phyloP scores from a whole-genome alignment of 2,888 invertebrate genomes.

The Ochlodes sylvanus region DNA sequence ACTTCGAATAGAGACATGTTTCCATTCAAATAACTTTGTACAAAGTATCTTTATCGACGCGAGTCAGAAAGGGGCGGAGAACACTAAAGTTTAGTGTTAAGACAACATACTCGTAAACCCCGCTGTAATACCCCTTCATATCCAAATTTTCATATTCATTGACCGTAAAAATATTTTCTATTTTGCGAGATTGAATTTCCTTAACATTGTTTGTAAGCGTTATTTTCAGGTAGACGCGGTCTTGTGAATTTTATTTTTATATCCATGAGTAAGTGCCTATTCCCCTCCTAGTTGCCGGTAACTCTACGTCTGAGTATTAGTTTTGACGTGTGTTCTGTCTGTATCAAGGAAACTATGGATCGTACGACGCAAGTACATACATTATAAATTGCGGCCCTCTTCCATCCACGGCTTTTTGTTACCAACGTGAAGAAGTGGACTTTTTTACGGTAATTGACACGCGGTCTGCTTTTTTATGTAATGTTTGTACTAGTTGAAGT shows the following conservation, averaged over 20 bases:
- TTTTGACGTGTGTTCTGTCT: constrained; percentile 1
- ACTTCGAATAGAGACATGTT: constrained; percentile 28
- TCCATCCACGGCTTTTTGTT: too few relatives aligned
- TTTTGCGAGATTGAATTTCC: constrained; percentile 80
- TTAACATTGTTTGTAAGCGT: constrained; percentile 77
- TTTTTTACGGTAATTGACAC: too few relatives aligned
- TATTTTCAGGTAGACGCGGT: constrained; percentile 57
- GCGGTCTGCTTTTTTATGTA: too few relatives aligned
- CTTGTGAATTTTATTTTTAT: constrained; percentile 66
- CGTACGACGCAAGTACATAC: too few relatives aligned
- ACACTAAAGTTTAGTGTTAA: constrained; percentile 57
- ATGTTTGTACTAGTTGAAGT: too few relatives aligned
- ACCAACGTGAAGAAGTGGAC: too few relatives aligned
- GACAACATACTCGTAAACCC: constrained; percentile 57
- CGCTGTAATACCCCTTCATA: constrained; percentile 54
- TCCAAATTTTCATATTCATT: constrained; percentile 79
- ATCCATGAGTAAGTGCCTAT: constrained; percentile 29
- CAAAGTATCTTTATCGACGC: constrained; percentile 30
- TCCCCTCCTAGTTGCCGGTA: neutral
- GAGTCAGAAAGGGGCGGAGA: constrained; percentile 37
- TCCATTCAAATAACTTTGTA: constrained; percentile 31
- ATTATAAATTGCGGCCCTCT: too few relatives aligned
- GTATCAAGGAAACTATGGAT: too few relatives aligned
- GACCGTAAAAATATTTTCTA: constrained; percentile 82
- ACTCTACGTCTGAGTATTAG: neutral